These are phyloP conservation scores for Graptemys geographica DNA, from an alignment of 2,797 vertebrate species.

Conservation along the genomic window DNA sequence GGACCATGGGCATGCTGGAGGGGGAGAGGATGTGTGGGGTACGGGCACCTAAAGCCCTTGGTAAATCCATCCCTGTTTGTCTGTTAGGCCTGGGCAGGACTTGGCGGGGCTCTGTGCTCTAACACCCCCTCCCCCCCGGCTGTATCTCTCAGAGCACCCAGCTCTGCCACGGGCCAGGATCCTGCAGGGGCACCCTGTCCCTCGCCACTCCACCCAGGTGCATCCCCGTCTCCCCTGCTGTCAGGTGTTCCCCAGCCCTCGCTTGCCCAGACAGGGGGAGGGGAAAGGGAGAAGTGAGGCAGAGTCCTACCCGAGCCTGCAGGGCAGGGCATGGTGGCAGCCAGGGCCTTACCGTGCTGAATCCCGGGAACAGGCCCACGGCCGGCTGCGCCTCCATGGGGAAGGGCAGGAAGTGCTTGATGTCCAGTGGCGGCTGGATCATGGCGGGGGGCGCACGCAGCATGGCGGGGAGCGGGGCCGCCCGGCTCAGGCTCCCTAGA, in stretches of 20 bases:
- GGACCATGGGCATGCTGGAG: too few species aligned
- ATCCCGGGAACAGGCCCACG: constrained; percentile 91
- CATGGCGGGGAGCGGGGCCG: constrained; percentile 87
- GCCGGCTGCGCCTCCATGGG: constrained; percentile 89
- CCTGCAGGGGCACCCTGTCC: too few species aligned
- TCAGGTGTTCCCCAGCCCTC: accelerated
- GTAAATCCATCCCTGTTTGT: background rate
- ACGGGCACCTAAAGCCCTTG: background rate
- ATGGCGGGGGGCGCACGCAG: constrained; percentile 88
- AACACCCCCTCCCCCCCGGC: background rate
- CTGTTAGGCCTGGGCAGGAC: background rate
- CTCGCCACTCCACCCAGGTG: too few species aligned
- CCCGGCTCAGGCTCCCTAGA: constrained; percentile 91
- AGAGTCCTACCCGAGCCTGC: constrained; percentile 34
- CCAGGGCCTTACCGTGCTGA: constrained; percentile 86
- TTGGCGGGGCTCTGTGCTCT: background rate
- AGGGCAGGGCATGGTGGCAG: background rate
- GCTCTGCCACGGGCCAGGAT: background rate
- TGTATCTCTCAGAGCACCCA: background rate
- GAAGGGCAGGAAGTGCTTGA: constrained; percentile 93
- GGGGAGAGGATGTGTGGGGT: background rate
- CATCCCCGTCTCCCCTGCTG: too few species aligned
- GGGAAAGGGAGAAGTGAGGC: background rate
- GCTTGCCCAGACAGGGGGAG: background rate
- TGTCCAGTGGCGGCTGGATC: constrained; percentile 90